phyloP scores from a whole-genome alignment of 1,140 invertebrate species.

The Phymorhynchus buccinoides region DNA sequence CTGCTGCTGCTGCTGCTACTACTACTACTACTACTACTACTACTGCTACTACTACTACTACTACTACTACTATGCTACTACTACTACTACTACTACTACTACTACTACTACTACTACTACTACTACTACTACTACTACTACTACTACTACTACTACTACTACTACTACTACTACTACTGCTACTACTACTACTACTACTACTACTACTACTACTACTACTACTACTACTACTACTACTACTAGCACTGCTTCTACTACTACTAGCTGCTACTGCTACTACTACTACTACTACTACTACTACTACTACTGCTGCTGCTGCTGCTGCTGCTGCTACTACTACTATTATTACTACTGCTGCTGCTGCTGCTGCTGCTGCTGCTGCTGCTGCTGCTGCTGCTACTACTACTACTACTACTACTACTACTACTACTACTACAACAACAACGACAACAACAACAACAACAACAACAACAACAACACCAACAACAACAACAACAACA shows the following conservation, averaged over 20 bases:
- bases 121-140: constrained; percentile 25
- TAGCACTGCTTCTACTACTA: constrained; percentile 27
- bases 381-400: constrained; percentile 22
- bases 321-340: constrained; percentile 30
- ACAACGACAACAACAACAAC: too few relatives aligned
- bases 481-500: too few relatives aligned
- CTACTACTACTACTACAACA: constrained; percentile 35
- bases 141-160: constrained; percentile 23
- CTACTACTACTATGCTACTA: too few relatives aligned
- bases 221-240: constrained; percentile 35
- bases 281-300: constrained; percentile 31
- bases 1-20: constrained; percentile 26
- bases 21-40: constrained; percentile 32
- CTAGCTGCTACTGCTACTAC: neutral
- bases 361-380: constrained; percentile 35
- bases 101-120: constrained; percentile 43
- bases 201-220: constrained; percentile 27
- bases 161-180: constrained; percentile 36
- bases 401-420: constrained; percentile 32
- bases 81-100: too few relatives aligned
- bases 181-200: constrained; percentile 39
- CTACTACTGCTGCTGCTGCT: constrained; percentile 21
- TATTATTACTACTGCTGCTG: constrained; percentile 7
- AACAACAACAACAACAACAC: too few relatives aligned
- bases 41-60: constrained; percentile 25